Base-by-base conservation (phyloP, 2,888 invertebrate genomes). In the Andrena dorsata region DNA sequence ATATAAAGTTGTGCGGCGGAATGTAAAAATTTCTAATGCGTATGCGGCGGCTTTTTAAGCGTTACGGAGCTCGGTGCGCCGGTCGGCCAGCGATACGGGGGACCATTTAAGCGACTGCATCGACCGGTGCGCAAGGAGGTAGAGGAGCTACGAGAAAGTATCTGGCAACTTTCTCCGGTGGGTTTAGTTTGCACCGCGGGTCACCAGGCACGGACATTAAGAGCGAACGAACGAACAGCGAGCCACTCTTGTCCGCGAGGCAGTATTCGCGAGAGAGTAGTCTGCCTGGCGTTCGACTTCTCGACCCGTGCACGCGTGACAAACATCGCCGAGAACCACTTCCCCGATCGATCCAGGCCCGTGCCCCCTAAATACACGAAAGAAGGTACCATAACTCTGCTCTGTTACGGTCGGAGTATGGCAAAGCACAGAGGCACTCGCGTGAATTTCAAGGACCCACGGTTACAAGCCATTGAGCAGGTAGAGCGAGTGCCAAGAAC, bases 151-250 rank as follows among this genome's bases (percentile, higher is more conserved):
- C 92, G 92, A 91, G 93, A 92, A 92, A 93, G 93, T 93, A 89
- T 85, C 89, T 86, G 89, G 90, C 91, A 92, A 92, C 93, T 92
- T 93, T 92, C 93, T 92, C 93, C 91, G 88, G 86, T 89, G 90
- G 90, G 90, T 90, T 92, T 92, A 92, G 90, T 91, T 93, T 92
- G 92, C 93, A 92, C 91, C 91, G 90, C 90, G 91, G 93, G 93
- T 93, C 93, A 93, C 92, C 92, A 92, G 91, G 86, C 90, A 92
- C 89, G 91, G 89, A 89, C 91, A 92, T 92, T 91, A 90, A 92
- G 89, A 92, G 88, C 90, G 90, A 91, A 85, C 86, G 90, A 90
- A 84, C 86, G 88, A 82, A 82, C 77, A 5, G 83, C 86, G 82
- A 86, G 83, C 75, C 77, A 23, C 74, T 79, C 76, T 71, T 58